phyloP scores from a whole-genome alignment of 2,888 invertebrate genomes.

The Ischnura elegans region DNA sequence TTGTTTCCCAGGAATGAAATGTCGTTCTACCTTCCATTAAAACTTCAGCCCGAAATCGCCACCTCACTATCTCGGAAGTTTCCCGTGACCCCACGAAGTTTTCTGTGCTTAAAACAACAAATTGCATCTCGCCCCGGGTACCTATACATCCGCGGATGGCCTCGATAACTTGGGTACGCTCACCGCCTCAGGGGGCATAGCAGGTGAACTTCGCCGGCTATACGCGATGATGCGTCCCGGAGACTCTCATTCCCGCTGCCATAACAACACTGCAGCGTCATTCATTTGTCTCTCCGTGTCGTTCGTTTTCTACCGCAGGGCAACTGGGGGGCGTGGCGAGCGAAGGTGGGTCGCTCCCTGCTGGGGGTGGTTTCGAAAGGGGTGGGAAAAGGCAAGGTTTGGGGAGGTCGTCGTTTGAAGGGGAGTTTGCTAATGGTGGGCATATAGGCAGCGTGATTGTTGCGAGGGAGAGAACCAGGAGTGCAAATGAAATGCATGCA shows the following conservation, averaged over 20 bases:
- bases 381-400: not conserved
- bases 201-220: not conserved
- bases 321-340: not conserved
- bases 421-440: not conserved
- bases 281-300: not conserved
- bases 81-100: not conserved
- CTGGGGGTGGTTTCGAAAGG: not conserved
- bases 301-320: not conserved
- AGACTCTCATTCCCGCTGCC: not conserved
- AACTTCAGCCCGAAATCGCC: no score
- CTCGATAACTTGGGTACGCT: not conserved
- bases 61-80: not conserved
- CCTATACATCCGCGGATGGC: not conserved
- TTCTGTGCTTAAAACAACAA: not conserved
- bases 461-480: no score
- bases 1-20: no score
- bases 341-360: not conserved
- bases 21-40: no score
- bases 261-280: not conserved
- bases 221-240: not conserved
- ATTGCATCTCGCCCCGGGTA: not conserved
- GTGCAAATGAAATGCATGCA: no score
- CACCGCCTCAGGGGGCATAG: not conserved
- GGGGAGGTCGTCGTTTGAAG: not conserved
- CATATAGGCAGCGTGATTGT: not conserved